phyloP scores from a whole-genome alignment of 2,888 invertebrate species.

The Eilema caniola region DNA sequence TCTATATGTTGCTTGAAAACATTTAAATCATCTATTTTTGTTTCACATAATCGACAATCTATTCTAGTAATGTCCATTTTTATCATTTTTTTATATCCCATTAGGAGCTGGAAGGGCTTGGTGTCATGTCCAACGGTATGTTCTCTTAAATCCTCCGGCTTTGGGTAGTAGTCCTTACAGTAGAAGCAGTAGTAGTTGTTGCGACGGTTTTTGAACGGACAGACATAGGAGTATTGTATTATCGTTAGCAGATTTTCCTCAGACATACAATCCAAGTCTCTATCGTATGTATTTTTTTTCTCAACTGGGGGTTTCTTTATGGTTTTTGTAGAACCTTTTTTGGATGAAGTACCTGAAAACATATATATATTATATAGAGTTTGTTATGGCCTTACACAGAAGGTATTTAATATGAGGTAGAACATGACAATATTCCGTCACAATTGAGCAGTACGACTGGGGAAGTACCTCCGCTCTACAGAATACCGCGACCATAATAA shows the following conservation, averaged over 20 bases:
- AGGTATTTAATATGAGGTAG: too few species aligned
- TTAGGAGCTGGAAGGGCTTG: constrained; percentile 76
- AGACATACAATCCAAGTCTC: constrained; percentile 80
- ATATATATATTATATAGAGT: background rate
- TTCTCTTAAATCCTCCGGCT: constrained; percentile 78
- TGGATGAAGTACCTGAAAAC: constrained; percentile 56
- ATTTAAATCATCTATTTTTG: constrained; percentile 72
- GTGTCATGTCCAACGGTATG: constrained; percentile 78
- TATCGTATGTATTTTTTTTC: constrained; percentile 74
- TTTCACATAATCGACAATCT: constrained; percentile 73
- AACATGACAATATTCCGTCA: too few species aligned
- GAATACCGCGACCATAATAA: too few species aligned
- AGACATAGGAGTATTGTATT: constrained; percentile 79
- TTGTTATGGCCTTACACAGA: too few species aligned
- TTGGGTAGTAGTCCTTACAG: constrained; percentile 80
- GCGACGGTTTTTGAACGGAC: constrained; percentile 78
- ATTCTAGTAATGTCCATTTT: constrained; percentile 80
- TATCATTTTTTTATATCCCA: constrained; percentile 81
- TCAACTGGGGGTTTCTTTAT: constrained; percentile 67
- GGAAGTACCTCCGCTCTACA: too few species aligned
- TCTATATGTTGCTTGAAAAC: constrained; percentile 78
- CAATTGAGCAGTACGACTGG: too few species aligned
- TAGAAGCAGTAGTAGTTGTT: constrained; percentile 83
- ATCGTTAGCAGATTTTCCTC: constrained; percentile 79
- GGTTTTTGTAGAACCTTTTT: constrained; percentile 55